A percentile compares a stretch with the other conserved stretches of the same genome.
Conservation (phyloP, 2,797 vertebrate species). For the Ptychobarbus kaznakovi region DNA sequence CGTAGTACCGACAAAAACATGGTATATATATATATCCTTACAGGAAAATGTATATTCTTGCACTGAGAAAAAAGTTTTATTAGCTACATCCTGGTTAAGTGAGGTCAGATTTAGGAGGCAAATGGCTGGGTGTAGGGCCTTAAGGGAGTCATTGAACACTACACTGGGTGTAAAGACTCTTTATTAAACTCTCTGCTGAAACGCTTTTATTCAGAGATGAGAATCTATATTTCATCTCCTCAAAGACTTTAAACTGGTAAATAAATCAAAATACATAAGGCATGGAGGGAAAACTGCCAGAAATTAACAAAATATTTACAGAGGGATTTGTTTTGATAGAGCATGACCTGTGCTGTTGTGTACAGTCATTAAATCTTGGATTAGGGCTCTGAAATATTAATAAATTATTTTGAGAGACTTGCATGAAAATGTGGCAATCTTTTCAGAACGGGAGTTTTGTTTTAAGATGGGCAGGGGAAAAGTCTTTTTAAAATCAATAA, state of each 20-base stretch:
- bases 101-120: slow-evolving; percentile 36
- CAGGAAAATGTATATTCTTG: background rate
- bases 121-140: slow-evolving; percentile 22
- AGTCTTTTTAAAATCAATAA: background rate
- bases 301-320: slow-evolving; percentile 58
- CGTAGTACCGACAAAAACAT: too few species aligned
- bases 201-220: slow-evolving; percentile 53
- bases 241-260: slow-evolving; percentile 53
- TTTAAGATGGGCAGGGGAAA: background rate
- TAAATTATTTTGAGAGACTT: slow-evolving; percentile 32
- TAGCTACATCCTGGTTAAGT: background rate
- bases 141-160: slow-evolving; percentile 54
- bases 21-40: too few species aligned
- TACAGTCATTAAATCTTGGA: slow-evolving; percentile 51
- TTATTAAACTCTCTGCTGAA: slow-evolving; percentile 57
- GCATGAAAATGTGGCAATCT: slow-evolving; percentile 20
- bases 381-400: slow-evolving; percentile 47
- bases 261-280: slow-evolving; percentile 60
- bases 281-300: slow-evolving; percentile 21
- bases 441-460: background rate
- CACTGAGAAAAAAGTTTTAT: background rate
- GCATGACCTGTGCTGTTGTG: slow-evolving; percentile 36
- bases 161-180: slow-evolving; percentile 48
- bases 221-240: slow-evolving; percentile 67
- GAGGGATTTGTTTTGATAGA: slow-evolving; percentile 50